Conservation (phyloP, 2,797 vertebrate genomes). For the Sciurus vulgaris region DNA sequence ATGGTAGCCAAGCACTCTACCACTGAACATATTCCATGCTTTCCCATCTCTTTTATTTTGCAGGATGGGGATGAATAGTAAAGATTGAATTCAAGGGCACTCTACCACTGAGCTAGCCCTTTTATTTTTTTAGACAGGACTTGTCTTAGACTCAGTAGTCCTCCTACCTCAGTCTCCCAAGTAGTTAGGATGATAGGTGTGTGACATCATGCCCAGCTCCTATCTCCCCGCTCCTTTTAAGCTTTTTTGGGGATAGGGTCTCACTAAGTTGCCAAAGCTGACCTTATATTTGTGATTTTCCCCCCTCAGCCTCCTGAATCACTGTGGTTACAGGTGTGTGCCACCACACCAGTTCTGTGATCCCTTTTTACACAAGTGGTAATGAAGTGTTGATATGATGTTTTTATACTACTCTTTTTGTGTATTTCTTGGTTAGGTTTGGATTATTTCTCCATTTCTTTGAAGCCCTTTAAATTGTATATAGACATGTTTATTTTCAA, state of each 20-base stretch:
- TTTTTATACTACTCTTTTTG: constrained; percentile 15
- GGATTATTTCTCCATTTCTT: background rate
- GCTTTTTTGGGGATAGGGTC: background rate
- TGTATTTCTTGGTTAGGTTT: constrained; percentile 30
- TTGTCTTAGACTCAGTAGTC: no score
- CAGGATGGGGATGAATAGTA: background rate
- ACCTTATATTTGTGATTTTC: background rate
- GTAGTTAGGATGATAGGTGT: no score
- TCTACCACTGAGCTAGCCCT: background rate
- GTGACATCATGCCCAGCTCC: no score
- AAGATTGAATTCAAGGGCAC: background rate
- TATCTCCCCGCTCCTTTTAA: background rate
- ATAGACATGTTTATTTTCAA: background rate
- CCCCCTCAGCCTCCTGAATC: background rate
- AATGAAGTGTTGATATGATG: background rate
- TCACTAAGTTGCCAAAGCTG: background rate
- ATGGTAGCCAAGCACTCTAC: no score
- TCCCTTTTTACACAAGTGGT: constrained; percentile 10
- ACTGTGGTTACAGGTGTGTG: no score
- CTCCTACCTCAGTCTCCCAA: no score
- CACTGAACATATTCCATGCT: no score
- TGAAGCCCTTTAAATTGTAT: background rate
- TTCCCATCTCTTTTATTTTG: background rate
- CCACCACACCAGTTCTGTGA: background rate
- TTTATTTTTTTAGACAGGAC: background rate